A percentile compares a stretch with the other conserved stretches of the same genome.
These are phyloP conservation scores for Volucella bombylans DNA, from an alignment of 2,888 invertebrate species.

Conservation along the genomic window DNA sequence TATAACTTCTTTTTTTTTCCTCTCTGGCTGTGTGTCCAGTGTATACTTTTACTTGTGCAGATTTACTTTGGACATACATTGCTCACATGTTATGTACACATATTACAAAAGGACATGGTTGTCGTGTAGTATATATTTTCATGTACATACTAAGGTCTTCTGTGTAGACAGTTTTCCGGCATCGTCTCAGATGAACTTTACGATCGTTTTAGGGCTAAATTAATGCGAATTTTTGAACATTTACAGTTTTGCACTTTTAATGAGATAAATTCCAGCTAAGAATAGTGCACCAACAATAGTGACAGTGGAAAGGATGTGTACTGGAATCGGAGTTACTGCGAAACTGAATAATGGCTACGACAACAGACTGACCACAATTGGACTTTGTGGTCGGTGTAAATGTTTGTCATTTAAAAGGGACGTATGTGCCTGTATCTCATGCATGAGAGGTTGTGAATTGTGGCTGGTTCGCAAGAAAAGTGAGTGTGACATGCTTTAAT, in stretches of 20 bases:
- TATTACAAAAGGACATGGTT: too few relatives aligned
- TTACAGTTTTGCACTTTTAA: conserved; percentile 61
- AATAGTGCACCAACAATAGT: conserved; percentile 28
- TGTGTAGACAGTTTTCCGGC: not conserved
- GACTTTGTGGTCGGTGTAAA: not conserved
- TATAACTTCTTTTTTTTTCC: not conserved
- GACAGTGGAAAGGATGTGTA: conserved; percentile 9
- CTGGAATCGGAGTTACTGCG: not conserved
- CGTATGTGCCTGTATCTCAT: conserved; percentile 2
- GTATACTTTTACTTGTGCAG: not conserved
- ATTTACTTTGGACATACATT: not conserved
- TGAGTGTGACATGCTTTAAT: not conserved
- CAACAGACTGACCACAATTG: conserved; percentile 18
- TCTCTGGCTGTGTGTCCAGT: not conserved
- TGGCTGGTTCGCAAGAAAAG: not conserved
- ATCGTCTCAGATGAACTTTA: conserved; percentile 50
- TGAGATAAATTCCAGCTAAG: conserved; percentile 53
- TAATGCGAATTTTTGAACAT: conserved; percentile 44
- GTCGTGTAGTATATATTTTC: too few relatives aligned
- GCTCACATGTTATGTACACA: not conserved
- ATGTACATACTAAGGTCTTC: not conserved
- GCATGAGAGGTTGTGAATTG: conserved; percentile 1
- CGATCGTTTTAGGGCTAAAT: conserved; percentile 47
- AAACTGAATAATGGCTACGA: conserved; percentile 17
- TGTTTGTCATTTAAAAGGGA: conserved; percentile 11